Percentiles rank a stretch among this genome's conserved stretches.
Conservation (phyloP, 2,113 vertebrate genomes). For the Anser cygnoides region DNA sequence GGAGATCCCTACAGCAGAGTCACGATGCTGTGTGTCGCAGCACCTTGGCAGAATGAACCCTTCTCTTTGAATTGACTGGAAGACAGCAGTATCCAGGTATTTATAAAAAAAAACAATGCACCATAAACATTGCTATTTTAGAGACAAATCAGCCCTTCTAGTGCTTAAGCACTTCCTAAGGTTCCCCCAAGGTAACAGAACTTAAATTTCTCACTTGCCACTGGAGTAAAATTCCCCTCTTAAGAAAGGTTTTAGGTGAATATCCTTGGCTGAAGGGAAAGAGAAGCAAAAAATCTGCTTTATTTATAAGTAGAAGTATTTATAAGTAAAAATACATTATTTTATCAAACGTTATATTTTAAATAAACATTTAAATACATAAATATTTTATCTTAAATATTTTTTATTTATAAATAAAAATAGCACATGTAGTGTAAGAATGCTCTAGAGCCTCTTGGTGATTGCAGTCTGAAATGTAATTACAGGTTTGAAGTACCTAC, state of each 20-base stretch:
- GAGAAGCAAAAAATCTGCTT: background rate
- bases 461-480: background rate
- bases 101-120: background rate
- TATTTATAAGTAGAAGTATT: background rate
- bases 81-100: background rate
- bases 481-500: background rate
- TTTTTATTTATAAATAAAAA: no score
- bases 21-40: background rate
- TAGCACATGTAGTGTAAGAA: background rate
- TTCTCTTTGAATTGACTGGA: background rate
- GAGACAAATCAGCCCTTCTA: background rate
- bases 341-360: background rate
- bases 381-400: background rate
- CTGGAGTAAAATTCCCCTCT: background rate
- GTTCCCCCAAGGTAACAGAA: background rate
- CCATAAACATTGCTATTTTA: background rate
- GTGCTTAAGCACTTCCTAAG: background rate
- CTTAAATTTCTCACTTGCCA: background rate
- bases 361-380: no score
- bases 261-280: background rate
- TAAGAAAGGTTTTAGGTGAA: background rate
- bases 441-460: background rate
- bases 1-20: background rate
- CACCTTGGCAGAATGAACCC: background rate
- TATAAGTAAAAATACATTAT: background rate